Evolutionary conservation across 53 echinoderm and acorn worm genomes (phyloP), one percentile per base, ranked within the genome.

Genomic region (Actinopyga echinites): DNA sequence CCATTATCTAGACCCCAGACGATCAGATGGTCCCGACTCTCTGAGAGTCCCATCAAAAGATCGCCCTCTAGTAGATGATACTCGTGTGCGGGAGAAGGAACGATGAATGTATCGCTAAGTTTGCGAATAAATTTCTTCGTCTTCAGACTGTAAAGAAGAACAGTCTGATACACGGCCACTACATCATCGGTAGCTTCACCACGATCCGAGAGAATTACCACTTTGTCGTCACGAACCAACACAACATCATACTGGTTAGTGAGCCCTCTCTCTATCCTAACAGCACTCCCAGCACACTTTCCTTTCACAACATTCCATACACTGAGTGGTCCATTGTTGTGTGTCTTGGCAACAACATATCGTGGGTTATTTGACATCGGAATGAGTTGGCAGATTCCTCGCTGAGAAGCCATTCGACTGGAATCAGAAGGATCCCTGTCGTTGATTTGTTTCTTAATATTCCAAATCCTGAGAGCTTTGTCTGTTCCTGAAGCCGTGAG

Each of bases 271-370:
- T 96, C 96, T 23, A 96, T 92, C 34, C 93, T 79, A 53, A 96
- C 93, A 0, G 96, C 89, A 54, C 77, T 93, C 13, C 84, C 91
- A 0, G 93, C 87, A 38, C 96, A 96, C 52, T 93, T 96, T 23
- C 92, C 93, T 77, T 93, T 96, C 32, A 96, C 90, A 13, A 96
- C 93, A 35, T 96, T 96, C 96, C 96, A 96, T 5, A 96, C 96
- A 29, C 90, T 90, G 61, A 96, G 59, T 12, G 93, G 96, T 6
- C 96, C 96, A 26, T 93, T 93, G 75, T 91, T 79, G 66, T 89
- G 74, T 30, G 91, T 74, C 64, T 93, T 96, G 21, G 96, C 96
- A 3, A 96, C 93, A 10, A 96, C 92, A 80, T 96, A 96, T 45
- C 96, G 86, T 0, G 96, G 85, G 65, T 96, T 96, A 63, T 90